phyloP scores from a whole-genome alignment of 1,140 invertebrate species.

The Aphelenchoides fujianensis region DNA sequence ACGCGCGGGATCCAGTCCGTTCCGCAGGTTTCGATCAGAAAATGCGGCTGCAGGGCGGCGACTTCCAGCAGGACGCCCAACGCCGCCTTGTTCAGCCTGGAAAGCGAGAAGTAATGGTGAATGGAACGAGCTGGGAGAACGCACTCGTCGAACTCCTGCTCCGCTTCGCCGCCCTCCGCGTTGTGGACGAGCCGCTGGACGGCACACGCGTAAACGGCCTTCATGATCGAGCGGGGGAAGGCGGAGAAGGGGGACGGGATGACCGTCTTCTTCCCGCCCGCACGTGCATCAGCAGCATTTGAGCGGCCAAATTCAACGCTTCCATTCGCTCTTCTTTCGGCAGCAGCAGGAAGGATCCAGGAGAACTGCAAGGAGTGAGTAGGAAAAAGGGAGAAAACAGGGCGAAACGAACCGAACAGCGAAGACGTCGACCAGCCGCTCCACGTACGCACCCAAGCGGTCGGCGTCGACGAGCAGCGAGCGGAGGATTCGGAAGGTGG shows the following conservation, averaged over 20 bases:
- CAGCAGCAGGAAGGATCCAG: too few relatives aligned
- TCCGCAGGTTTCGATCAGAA: conserved; percentile 27
- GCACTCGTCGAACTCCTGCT: not conserved
- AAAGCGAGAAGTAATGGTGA: not conserved
- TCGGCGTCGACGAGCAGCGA: not conserved
- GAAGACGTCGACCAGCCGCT: not conserved
- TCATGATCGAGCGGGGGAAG: not conserved
- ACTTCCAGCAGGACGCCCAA: conserved; percentile 32
- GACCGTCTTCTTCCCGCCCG: not conserved
- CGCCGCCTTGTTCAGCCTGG: conserved; percentile 5
- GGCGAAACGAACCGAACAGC: conserved; percentile 4
- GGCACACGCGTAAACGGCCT: not conserved
- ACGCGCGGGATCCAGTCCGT: conserved; percentile 31
- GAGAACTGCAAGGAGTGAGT: too few relatives aligned
- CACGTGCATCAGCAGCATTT: not conserved
- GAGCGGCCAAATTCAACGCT: not conserved
- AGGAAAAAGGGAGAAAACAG: too few relatives aligned
- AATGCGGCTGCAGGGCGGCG: conserved; percentile 21
- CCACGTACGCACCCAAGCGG: not conserved
- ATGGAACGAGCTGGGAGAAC: not conserved
- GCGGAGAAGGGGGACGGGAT: not conserved
- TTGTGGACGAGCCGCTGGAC: not conserved
- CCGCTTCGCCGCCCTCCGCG: not conserved
- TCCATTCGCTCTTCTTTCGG: conserved; percentile 12
- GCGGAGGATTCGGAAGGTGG: not conserved